A percentile compares a stretch with the other conserved stretches of the same genome.
Evolutionary conservation across 2,113 vertebrate species (phyloP).

Genomic region (Anarhynchus alexandrinus): DNA sequence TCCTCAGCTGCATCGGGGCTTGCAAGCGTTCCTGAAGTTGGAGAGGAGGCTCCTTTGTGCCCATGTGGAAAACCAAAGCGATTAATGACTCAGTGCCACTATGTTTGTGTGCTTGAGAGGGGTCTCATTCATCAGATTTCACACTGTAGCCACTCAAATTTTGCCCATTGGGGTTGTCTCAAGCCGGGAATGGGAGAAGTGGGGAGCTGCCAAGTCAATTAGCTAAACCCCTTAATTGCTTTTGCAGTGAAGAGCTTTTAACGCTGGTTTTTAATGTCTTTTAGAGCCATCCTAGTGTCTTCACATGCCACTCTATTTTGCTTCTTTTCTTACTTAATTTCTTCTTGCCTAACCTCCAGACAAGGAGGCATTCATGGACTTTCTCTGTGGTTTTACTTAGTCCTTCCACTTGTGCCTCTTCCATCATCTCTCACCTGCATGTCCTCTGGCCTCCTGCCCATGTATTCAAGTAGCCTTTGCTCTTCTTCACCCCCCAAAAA

Average conservation of each 20-base stretch:
- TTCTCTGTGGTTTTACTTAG: neutral
- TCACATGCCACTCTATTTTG: neutral
- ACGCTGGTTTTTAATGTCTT: neutral
- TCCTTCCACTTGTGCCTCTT: neutral
- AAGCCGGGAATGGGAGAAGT: neutral
- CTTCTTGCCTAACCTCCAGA: neutral
- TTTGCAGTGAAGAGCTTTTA: neutral
- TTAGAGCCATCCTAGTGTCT: neutral
- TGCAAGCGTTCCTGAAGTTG: neutral
- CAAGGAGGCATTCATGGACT: neutral
- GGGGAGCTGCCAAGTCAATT: neutral
- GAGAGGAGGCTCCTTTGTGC: neutral
- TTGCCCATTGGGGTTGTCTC: neutral
- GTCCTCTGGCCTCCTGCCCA: neutral
- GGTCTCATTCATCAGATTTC: neutral
- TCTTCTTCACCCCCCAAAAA: neutral
- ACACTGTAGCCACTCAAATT: fast-evolving
- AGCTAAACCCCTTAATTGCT: neutral
- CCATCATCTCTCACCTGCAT: neutral
- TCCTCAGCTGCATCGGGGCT: neutral
- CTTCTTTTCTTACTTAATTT: neutral
- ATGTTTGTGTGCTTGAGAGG: neutral
- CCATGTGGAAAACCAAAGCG: neutral
- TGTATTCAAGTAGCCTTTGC: neutral
- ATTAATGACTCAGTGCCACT: neutral